Conservation (phyloP, 2,113 vertebrate species). For the Prunella fulvescens region DNA sequence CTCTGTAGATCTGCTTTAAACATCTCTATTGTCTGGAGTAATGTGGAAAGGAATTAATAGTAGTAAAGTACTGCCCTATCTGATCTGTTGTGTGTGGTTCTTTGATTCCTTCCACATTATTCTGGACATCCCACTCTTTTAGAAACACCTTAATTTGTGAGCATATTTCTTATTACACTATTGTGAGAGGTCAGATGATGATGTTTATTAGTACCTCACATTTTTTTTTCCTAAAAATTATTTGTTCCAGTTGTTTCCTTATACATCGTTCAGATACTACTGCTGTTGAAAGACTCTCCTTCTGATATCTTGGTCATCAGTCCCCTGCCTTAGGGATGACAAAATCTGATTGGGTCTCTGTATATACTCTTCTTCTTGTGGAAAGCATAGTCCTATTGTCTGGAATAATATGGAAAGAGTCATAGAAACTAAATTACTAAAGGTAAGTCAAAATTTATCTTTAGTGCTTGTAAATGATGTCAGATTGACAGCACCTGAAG, state of each 20-base stretch:
- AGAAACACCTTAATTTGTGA: conserved; percentile 39
- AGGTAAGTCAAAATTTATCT: conserved; percentile 68
- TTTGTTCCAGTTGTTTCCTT: conserved; percentile 71
- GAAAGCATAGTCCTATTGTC: conserved; percentile 75
- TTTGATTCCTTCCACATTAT: conserved; percentile 68
- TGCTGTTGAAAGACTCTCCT: conserved; percentile 69
- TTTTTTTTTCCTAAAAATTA: conserved; percentile 71
- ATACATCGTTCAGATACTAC: conserved; percentile 69
- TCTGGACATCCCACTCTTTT: conserved; percentile 53
- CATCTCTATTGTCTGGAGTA: conserved; percentile 68
- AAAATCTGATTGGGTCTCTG: conserved; percentile 69
- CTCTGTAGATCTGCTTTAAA: conserved; percentile 34
- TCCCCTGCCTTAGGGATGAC: conserved; percentile 71
- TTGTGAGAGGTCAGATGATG: conserved; percentile 68
- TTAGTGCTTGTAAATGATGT: conserved; percentile 46
- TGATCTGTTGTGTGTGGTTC: conserved; percentile 29
- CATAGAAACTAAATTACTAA: conserved; percentile 74
- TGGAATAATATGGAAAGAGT: conserved; percentile 81
- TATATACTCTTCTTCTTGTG: conserved; percentile 67
- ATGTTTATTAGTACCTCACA: conserved; percentile 68
- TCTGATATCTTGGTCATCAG: conserved; percentile 64
- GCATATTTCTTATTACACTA: conserved; percentile 61
- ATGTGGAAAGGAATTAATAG: conserved; percentile 65
- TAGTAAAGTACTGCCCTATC: not conserved
- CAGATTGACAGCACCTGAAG: conserved; percentile 27